Conservation (phyloP, 2,797 vertebrate species). For the Neostethus bicornis region DNA sequence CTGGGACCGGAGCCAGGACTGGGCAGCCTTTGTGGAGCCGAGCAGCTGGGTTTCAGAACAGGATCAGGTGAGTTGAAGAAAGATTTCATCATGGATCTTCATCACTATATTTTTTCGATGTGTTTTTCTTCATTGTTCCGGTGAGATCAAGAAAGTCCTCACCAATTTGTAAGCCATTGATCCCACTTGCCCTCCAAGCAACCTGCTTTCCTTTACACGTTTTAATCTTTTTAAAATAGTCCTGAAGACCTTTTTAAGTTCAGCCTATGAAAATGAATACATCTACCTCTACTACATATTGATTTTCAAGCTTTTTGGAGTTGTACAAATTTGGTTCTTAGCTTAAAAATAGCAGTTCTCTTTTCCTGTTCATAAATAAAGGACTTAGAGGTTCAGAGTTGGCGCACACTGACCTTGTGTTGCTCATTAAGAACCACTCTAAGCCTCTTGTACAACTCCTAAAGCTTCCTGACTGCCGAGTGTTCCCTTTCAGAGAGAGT, state of each 20-base stretch:
- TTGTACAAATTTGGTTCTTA: background rate
- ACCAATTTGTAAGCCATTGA: background rate
- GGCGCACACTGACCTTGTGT: slow-evolving; percentile 17
- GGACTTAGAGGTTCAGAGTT: background rate
- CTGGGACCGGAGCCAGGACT: slow-evolving; percentile 47
- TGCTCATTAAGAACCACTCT: slow-evolving; percentile 42
- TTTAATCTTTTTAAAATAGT: no score
- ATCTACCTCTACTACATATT: no score
- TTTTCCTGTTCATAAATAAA: background rate
- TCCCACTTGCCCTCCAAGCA: background rate
- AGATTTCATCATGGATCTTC: no score
- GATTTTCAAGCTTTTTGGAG: no score
- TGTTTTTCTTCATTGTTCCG: no score
- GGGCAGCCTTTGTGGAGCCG: slow-evolving; percentile 78
- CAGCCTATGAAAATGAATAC: no score
- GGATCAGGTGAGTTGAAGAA: slow-evolving; percentile 83
- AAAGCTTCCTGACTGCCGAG: slow-evolving; percentile 23
- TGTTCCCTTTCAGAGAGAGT: slow-evolving; percentile 34
- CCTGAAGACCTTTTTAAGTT: no score
- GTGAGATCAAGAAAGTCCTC: slow-evolving; percentile 66
- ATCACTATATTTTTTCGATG: no score
- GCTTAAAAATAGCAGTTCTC: background rate
- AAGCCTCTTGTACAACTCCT: slow-evolving; percentile 57
- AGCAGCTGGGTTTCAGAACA: slow-evolving; percentile 79
- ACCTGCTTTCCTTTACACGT: background rate